Evolutionary conservation across 2,888 invertebrate species (phyloP), one percentile per base, ranked within the genome.

Genomic region (Augochlorella aurata): DNA sequence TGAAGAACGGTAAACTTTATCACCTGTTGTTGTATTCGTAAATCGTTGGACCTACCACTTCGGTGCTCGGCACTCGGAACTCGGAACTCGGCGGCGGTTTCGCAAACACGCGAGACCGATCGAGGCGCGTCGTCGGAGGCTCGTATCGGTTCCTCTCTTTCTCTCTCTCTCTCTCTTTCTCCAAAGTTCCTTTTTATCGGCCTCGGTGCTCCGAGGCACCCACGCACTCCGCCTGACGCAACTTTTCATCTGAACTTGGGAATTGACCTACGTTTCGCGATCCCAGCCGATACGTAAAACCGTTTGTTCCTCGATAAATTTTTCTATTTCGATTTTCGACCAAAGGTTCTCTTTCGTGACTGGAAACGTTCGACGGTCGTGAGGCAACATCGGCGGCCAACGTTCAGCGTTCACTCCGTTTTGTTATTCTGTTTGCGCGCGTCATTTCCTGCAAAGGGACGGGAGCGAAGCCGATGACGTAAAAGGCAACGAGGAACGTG

Each of bases 381-480:
- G 50, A 18, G 1, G 50, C 50, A 5, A 14, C 5, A 29, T 29
- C 29, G 61, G 9, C 63, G 18, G 14, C 18, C 50, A 29, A n/a
- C 44, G 63, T 18, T n/a, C 38, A 12, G 38, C 44, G 18, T 38
- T 44, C 54, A 12, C 44, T 45, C 2, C n/a, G n/a, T 4, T 16
- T 70, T 49, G 45, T 58, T 72, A 74, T 82, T 74, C 82, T 21
- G 50, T 47, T 58, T 14, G 74, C 73, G 73, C 71, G 54, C 67
- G 70, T 52, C 74, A 68, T 65, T 83, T 74, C 67, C 50, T 72
- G 50, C 65, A 44, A 72, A 77, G 74, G 66, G 77, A 54, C 70
- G 74, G 65, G 47, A 63, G 47, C 29, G 45, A 52, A 49, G 45
- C 21, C 66, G 52, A 44, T 75, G 75, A 75, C 75, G 72, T 72